A percentile compares a stretch with the other conserved stretches of the same genome.
These are phyloP conservation scores for Nomada fucata DNA, from an alignment of 2,888 invertebrate genomes.

Conservation along the genomic window DNA sequence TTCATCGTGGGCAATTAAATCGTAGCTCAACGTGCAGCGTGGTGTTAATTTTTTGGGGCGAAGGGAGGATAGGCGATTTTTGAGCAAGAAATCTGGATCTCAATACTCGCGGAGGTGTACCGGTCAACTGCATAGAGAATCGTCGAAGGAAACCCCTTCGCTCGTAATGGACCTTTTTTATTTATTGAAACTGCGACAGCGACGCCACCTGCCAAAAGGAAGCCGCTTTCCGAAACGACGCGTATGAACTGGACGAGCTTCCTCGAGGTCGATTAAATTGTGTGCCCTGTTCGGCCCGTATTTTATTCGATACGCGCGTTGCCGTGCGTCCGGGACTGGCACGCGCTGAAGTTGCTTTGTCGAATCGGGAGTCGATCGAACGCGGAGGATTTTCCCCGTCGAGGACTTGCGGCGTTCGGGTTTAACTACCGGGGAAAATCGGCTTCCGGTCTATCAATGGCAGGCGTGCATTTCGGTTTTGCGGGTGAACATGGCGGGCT, in stretches of 20 bases:
- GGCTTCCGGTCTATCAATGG: conserved; percentile 69
- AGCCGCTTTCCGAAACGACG: conserved; percentile 14
- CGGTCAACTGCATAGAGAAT: neutral
- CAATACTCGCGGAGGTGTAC: neutral
- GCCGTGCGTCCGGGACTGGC: neutral
- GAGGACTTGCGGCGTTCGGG: conserved; percentile 35
- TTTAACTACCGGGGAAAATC: conserved; percentile 59
- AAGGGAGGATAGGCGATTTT: too few relatives aligned
- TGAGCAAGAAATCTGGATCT: neutral
- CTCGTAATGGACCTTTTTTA: conserved; percentile 9
- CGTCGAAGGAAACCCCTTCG: conserved; percentile 3
- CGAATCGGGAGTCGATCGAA: conserved; percentile 2
- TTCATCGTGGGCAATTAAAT: too few relatives aligned
- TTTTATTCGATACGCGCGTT: neutral
- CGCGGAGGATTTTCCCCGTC: conserved; percentile 38
- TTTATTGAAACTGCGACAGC: neutral
- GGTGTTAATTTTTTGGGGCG: too few relatives aligned
- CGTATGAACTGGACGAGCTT: conserved; percentile 36
- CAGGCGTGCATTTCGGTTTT: conserved; percentile 67
- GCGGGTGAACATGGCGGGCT: conserved; percentile 66
- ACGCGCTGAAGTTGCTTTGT: conserved; percentile 3
- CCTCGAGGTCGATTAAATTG: neutral
- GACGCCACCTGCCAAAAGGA: conserved; percentile 31
- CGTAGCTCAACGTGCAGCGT: too few relatives aligned
- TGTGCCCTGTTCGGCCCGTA: conserved; percentile 10